Conservation (phyloP, 2,797 vertebrate genomes). For the Chiloscyllium punctatum region DNA sequence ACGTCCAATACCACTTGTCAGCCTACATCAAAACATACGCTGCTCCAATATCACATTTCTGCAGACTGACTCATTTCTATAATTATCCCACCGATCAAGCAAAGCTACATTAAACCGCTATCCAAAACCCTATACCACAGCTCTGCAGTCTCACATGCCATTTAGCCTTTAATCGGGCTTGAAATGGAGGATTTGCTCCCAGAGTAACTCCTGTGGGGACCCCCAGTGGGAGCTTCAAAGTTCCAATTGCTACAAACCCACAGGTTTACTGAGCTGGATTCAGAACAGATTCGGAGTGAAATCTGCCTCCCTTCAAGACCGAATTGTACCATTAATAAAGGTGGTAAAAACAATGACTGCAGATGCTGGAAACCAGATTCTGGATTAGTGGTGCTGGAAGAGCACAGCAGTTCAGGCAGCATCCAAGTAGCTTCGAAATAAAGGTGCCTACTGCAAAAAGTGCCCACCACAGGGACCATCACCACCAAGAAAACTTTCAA, state of each 20-base stretch:
- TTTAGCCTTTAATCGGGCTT: background rate
- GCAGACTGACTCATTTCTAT: background rate
- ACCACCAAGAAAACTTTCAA: background rate
- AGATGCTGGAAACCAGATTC: too few relatives aligned
- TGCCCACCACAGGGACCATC: background rate
- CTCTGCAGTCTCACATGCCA: too few relatives aligned
- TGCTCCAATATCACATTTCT: constrained; percentile 24
- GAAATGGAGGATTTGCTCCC: constrained; percentile 4
- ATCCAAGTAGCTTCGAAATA: too few relatives aligned
- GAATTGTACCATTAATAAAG: background rate
- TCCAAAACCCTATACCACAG: background rate
- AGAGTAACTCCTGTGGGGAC: background rate
- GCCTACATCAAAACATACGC: too few relatives aligned
- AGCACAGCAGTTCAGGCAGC: too few relatives aligned
- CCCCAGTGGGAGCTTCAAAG: background rate
- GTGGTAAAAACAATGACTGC: too few relatives aligned
- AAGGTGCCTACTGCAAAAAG: background rate
- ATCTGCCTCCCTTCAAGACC: background rate
- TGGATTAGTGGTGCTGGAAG: too few relatives aligned
- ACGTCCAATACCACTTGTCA: background rate
- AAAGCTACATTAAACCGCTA: background rate
- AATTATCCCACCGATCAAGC: background rate
- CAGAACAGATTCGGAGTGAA: background rate
- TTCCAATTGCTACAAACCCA: background rate
- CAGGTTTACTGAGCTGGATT: background rate